These are phyloP conservation scores for Psettodes erumei DNA, from an alignment of 2,113 vertebrate species.

Conservation along the genomic window DNA sequence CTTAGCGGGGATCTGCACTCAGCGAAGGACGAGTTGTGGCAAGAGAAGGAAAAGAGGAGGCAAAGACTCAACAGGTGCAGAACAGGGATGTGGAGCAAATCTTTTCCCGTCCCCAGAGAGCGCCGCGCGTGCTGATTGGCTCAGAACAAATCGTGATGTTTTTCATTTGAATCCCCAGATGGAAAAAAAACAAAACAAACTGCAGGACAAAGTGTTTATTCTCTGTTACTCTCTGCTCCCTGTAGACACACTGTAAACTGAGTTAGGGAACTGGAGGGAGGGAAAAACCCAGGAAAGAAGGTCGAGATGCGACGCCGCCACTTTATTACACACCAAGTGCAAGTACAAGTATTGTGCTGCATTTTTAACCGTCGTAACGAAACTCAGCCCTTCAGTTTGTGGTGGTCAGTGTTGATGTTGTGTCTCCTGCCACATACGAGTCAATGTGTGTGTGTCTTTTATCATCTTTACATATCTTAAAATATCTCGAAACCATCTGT, in stretches of 20 bases:
- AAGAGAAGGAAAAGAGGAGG: background rate
- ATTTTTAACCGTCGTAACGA: too few species aligned
- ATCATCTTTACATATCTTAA: too few species aligned
- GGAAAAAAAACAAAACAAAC: background rate
- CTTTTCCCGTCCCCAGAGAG: background rate
- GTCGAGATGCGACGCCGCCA: too few species aligned
- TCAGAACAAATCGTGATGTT: background rate
- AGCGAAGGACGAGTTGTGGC: background rate
- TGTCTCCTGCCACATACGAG: too few species aligned
- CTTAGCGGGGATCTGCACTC: background rate
- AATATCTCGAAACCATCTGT: too few species aligned
- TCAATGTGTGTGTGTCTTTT: too few species aligned
- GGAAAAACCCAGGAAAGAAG: too few species aligned
- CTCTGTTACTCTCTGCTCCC: background rate
- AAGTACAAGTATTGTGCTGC: too few species aligned
- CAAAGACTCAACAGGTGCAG: too few species aligned
- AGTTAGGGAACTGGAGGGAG: background rate
- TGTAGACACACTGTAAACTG: background rate
- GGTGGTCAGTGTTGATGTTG: too few species aligned
- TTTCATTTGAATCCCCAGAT: background rate
- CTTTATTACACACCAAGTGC: too few species aligned
- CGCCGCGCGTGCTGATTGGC: background rate
- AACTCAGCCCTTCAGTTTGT: too few species aligned
- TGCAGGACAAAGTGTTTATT: background rate
- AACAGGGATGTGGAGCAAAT: background rate